Conservation (phyloP, 2,797 vertebrate species). For the Graptemys geographica region DNA sequence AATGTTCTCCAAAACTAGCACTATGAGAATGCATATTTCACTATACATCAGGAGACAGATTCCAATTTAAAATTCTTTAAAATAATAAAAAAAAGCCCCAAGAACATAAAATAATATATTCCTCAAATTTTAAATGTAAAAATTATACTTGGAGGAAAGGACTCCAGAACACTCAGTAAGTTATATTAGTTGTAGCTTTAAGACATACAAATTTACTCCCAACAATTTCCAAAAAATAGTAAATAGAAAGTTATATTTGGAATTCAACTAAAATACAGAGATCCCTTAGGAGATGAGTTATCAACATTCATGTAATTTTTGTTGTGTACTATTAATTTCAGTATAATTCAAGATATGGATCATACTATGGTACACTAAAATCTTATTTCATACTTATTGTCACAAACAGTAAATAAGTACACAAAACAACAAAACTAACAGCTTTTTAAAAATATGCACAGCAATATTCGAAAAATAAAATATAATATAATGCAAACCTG, state of each 20-base stretch:
- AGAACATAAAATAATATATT: background rate
- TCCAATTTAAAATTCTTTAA: background rate
- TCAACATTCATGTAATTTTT: background rate
- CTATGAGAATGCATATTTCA: background rate
- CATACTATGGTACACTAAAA: background rate
- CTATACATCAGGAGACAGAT: background rate
- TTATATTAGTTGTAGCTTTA: background rate
- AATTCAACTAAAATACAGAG: background rate
- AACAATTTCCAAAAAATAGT: background rate
- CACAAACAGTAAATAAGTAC: background rate
- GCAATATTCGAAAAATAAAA: background rate
- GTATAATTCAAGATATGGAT: background rate
- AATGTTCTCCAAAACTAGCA: no score
- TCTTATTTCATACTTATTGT: background rate
- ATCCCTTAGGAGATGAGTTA: background rate
- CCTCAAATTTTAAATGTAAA: background rate
- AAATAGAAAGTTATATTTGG: slow-evolving; percentile 3
- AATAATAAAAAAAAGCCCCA: background rate
- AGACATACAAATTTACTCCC: background rate
- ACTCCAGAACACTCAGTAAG: background rate
- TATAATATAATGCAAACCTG: slow-evolving; percentile 83
- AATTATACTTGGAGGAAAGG: background rate
- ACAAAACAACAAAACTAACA: background rate
- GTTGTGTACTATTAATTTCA: background rate
- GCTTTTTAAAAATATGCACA: background rate